Evolutionary conservation across 2,888 invertebrate species (phyloP).

Genomic region (Stratiomys singularior): DNA sequence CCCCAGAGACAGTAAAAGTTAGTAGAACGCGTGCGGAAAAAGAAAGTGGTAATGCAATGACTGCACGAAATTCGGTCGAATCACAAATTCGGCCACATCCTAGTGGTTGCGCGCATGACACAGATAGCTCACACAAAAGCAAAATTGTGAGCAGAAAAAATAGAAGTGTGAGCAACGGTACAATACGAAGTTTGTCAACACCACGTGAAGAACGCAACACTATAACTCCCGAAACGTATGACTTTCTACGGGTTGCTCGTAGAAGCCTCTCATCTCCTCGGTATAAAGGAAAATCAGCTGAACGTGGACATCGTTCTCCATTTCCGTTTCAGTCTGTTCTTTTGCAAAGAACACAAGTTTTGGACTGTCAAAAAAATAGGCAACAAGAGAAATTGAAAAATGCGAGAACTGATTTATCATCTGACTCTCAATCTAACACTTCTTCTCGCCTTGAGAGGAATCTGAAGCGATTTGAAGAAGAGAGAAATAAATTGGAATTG

Average conservation of each 20-base stretch:
- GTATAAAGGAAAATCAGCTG: conserved; percentile 63
- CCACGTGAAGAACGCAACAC: conserved; percentile 59
- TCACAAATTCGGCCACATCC: conserved; percentile 61
- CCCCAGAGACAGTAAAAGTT: conserved; percentile 64
- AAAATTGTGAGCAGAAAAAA: conserved; percentile 63
- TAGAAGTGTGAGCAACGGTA: conserved; percentile 60
- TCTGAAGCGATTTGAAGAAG: conserved; percentile 62
- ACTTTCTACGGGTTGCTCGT: conserved; percentile 58
- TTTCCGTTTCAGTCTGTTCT: conserved; percentile 15
- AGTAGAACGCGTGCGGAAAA: conserved; percentile 56
- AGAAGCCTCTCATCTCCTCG: conserved; percentile 64
- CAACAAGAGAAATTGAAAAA: not conserved
- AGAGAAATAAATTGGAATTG: conserved; percentile 65
- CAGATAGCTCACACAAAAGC: conserved; percentile 62
- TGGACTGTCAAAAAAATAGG: too few species aligned
- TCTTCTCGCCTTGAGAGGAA: conserved; percentile 59
- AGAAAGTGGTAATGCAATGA: conserved; percentile 54
- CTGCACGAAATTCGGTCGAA: conserved; percentile 49
- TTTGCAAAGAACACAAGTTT: not conserved
- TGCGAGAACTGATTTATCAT: not conserved
- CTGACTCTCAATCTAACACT: conserved; percentile 51
- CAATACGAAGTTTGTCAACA: conserved; percentile 65
- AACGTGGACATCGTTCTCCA: conserved; percentile 57
- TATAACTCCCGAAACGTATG: conserved; percentile 56
- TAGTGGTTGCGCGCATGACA: conserved; percentile 54